Evolutionary conservation across 2,113 vertebrate species (phyloP).

Genomic region (Cisticola juncidis): DNA sequence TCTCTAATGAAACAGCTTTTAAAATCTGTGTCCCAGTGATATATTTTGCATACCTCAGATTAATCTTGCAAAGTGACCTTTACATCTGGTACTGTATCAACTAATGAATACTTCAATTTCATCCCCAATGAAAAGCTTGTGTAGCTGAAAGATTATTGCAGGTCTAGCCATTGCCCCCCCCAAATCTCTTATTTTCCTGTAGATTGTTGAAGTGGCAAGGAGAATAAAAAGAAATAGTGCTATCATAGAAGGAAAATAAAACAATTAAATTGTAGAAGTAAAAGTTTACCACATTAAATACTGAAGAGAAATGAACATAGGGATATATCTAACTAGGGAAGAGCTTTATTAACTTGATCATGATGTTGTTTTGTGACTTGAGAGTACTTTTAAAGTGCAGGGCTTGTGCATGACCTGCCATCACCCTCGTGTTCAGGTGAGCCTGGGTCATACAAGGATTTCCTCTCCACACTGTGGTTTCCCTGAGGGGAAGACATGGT

Average conservation of each 20-base stretch:
- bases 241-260: not conserved
- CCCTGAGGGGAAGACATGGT: fast-evolving
- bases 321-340: not conserved
- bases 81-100: not conserved
- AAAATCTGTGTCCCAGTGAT: not conserved
- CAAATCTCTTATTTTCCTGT: not conserved
- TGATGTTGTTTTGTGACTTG: not conserved
- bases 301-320: not conserved
- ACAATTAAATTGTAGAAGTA: not conserved
- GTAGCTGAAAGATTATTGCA: not conserved
- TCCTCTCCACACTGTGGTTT: not conserved
- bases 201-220: not conserved
- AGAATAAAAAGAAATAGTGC: not conserved
- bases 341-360: not conserved
- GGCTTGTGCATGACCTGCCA: not conserved
- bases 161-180: not conserved
- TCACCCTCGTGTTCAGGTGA: not conserved
- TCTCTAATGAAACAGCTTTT: not conserved
- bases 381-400: not conserved
- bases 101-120: not conserved
- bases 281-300: not conserved
- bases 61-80: not conserved
- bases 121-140: not conserved
- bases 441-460: not conserved
- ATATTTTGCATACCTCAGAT: not conserved